Base-by-base conservation (phyloP, 2,797 vertebrate genomes). In the Cossypha dichroa region DNA sequence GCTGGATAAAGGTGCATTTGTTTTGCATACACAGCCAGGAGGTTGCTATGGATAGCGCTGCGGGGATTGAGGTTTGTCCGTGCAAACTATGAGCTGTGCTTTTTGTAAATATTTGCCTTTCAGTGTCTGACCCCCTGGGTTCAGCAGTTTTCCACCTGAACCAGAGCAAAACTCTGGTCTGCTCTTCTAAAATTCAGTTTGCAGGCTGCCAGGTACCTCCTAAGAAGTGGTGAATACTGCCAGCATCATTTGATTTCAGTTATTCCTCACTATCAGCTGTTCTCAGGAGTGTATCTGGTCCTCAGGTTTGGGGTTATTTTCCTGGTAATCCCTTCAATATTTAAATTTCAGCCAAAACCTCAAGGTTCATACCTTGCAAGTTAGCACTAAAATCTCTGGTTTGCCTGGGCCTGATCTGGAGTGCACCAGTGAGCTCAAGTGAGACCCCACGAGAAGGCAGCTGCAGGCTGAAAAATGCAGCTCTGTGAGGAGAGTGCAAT, bases 1-100 rank as follows among this genome's bases (percentile, higher is more conserved):
- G 19, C 49, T 93, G 72, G 72, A 78, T 91, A 83, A 95, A 93
- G 88, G 90, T 94, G 94, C 90, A 85, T 88, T 94, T 93, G 90
- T 84, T 94, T 95, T 93, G 79, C 51, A 60, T 88, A 46, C 80
- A 77, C 72, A 85, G 75, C 72, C 23, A 83, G 94, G 87, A 94
- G n/a, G 66, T 93, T 84, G 38, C 79, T 88, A 8, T 6, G 3
- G 56, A 74, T 46, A 58, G 82, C 6, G 8, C 64, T 92, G 45
- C 1, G 0, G 74, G 81, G 69, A 33, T 63, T 72, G 73, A 63
- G 49, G 52, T 83, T 56, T 90, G 41, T 66, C 81, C 56, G 2
- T 72, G 41, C 64, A 70, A 56, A 49, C n/a, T 22, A 8, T 46
- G 60, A 76, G 36, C 46, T 0, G 1, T 75, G 33, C 36, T n/a